These are phyloP conservation scores for Lutra lutra DNA, from an alignment of 2,797 vertebrate genomes.

Conservation along the genomic window DNA sequence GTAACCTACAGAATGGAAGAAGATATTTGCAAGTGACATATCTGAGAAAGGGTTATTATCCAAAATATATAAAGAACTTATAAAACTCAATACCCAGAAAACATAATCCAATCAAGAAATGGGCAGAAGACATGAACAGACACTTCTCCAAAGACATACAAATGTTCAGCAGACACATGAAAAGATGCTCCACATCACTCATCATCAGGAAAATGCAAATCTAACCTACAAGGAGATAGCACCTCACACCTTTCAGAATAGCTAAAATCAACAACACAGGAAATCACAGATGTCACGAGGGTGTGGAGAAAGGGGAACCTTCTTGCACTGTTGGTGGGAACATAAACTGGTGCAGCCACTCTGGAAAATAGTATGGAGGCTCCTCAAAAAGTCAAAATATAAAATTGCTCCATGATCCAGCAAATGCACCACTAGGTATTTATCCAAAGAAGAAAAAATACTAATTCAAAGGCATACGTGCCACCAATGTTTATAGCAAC, in stretches of 20 bases:
- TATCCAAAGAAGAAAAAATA: neutral
- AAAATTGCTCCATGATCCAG: neutral
- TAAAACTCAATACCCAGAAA: neutral
- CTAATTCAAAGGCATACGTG: neutral
- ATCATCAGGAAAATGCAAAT: neutral
- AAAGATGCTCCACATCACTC: neutral
- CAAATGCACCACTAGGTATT: neutral
- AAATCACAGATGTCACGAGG: neutral
- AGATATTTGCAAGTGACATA: neutral
- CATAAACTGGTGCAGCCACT: neutral
- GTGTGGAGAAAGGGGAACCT: neutral
- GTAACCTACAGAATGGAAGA: neutral
- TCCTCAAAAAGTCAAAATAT: neutral
- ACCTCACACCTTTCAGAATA: neutral
- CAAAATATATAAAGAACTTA: neutral
- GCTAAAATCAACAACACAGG: neutral
- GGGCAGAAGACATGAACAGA: neutral
- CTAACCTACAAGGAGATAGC: neutral
- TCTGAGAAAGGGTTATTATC: neutral
- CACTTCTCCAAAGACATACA: neutral
- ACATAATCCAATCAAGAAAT: neutral
- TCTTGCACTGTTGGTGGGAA: neutral
- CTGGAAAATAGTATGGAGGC: neutral
- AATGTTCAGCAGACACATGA: neutral
- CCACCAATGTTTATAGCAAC: neutral